Conservation (phyloP, 2,113 vertebrate genomes). For the Indicator maculatus region DNA sequence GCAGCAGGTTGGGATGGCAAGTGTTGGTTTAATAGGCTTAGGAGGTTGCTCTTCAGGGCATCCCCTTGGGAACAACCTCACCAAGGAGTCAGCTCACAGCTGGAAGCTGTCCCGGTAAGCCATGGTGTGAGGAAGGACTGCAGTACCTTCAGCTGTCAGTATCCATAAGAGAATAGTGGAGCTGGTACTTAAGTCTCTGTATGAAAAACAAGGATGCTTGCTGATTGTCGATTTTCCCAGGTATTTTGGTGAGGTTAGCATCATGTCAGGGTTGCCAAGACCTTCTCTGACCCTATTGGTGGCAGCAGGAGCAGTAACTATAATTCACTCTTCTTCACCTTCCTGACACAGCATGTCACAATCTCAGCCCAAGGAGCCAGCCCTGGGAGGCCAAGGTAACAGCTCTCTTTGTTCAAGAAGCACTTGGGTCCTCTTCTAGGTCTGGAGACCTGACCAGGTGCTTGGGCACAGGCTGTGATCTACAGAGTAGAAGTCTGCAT, state of each 20-base stretch:
- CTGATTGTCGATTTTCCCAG: background rate
- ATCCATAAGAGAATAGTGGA: background rate
- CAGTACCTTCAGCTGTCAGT: background rate
- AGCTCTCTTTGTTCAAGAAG: fast-evolving
- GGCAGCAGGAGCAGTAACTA: background rate
- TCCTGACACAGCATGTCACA: background rate
- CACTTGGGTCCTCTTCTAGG: background rate
- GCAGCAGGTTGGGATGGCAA: background rate
- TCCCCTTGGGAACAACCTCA: background rate
- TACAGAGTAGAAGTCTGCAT: background rate
- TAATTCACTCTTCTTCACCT: background rate
- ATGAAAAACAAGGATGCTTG: background rate
- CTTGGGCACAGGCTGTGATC: background rate
- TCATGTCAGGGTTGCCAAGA: background rate
- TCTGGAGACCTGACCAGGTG: background rate
- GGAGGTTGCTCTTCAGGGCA: background rate
- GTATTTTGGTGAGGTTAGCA: background rate
- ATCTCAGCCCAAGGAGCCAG: background rate
- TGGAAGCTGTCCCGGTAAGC: background rate
- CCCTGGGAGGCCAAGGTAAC: background rate
- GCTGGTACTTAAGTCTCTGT: fast-evolving
- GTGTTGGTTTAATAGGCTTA: background rate
- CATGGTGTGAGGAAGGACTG: fast-evolving
- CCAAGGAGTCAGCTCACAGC: background rate
- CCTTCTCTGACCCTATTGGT: background rate